These are phyloP conservation scores for Brachyptera risi DNA, from an alignment of 2,888 invertebrate species.

Conservation along the genomic window DNA sequence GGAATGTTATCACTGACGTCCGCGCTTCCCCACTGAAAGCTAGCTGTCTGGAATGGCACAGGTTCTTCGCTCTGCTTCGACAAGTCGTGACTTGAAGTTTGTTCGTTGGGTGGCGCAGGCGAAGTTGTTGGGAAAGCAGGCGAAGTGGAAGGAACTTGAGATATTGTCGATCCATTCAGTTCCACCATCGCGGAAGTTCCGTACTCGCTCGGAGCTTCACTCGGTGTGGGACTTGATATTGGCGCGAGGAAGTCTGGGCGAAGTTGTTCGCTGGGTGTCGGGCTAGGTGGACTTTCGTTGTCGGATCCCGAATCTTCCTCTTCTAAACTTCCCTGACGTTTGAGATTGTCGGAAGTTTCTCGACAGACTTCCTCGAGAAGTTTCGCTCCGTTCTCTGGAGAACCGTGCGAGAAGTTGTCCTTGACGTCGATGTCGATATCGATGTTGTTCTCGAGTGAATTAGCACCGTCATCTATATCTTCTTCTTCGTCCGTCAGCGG, in stretches of 20 bases:
- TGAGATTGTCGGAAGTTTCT: slow-evolving; percentile 11
- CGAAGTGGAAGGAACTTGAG: slow-evolving; percentile 19
- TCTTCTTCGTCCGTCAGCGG: slow-evolving; percentile 33
- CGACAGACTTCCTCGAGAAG: slow-evolving; percentile 45
- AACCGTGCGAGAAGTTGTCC: slow-evolving; percentile 30
- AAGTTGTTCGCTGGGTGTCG: slow-evolving; percentile 28
- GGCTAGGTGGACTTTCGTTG: slow-evolving; percentile 8
- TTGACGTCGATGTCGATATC: slow-evolving; percentile 24
- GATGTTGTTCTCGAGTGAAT: slow-evolving; percentile 36
- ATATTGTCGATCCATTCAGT: slow-evolving; percentile 2
- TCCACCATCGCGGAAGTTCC: slow-evolving; percentile 24
- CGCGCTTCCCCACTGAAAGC: slow-evolving; percentile 18
- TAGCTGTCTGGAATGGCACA: slow-evolving; percentile 36
- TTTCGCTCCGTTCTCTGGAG: slow-evolving; percentile 13
- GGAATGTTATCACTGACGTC: background rate
- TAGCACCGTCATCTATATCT: slow-evolving; percentile 29
- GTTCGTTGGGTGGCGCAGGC: slow-evolving; percentile 14
- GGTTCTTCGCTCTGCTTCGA: slow-evolving; percentile 40
- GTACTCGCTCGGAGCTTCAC: background rate
- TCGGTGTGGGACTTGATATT: background rate
- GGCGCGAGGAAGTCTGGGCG: slow-evolving; percentile 25
- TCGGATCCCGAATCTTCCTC: background rate
- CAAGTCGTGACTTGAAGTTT: background rate
- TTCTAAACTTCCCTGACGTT: background rate
- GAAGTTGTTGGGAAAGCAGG: slow-evolving; percentile 26